Base-by-base conservation (phyloP, 2,888 invertebrate species). In the Dinocampus coccinellae region DNA sequence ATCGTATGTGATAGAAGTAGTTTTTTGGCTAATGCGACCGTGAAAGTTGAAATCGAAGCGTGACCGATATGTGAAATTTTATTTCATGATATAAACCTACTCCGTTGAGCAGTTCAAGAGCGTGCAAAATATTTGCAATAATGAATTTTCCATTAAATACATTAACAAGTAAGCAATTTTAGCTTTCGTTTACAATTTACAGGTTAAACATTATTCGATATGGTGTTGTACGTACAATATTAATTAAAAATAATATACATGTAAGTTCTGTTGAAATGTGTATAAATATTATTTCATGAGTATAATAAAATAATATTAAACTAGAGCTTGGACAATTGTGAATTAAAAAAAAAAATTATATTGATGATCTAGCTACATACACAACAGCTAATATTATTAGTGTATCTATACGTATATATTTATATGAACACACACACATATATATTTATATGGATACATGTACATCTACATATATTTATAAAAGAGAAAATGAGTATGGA, bases 41-140 rank as follows among this genome's bases (percentile, higher is more conserved):
- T 74, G 73, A 76, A 72, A 76, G 76, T 74, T 74, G 64, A 33
- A 75, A 73, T 55, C 69, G 53, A 63, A 72, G 72, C 69, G 65
- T 63, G 69, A 74, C 61, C 65, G 76, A 74, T 68, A 73, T 70
- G 76, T 75, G 66, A 75, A 76, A 75, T 75, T 72, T 55, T 13
- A 57, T 36, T 57, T 10, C 53, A 6, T 58, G 63, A 63, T 69
- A 60, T 66, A 53, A 68, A 69, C 52, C 47, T n/a, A 47, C 47
- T 47, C 16, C 6, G 6, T 20, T 47, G 16, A 20, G 16, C 16
- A 47, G 16, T 16, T 16, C 7, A 16, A n/a, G 53, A 33, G 61
- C 39, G 52, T 61, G 34, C 22, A 52, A 58, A 65, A 20, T 64
- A 61, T 70, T 70, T 70, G 65, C 72, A 72, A 74, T 68, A 72